phyloP scores from a whole-genome alignment of 1,140 invertebrate species.

The Drosophila simulans region DNA sequence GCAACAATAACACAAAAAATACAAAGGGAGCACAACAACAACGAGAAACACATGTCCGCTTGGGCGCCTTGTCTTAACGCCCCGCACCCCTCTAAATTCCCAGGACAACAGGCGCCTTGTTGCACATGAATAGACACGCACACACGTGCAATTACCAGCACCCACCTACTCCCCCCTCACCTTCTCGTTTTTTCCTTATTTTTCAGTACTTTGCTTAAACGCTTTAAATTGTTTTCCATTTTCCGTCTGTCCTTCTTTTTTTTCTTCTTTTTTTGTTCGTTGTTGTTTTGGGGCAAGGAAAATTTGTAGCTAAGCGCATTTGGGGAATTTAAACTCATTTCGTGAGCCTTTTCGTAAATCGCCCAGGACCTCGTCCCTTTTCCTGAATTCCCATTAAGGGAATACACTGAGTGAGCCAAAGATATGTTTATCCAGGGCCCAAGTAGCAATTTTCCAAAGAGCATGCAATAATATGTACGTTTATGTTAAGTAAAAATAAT shows the following conservation, averaged over 20 bases:
- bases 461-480: no score
- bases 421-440: neutral
- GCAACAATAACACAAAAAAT: slow-evolving; percentile 22
- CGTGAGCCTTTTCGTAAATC: slow-evolving; percentile 45
- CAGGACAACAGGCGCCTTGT: slow-evolving; percentile 64
- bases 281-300: slow-evolving; percentile 9
- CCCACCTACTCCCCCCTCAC: neutral
- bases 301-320: slow-evolving; percentile 54
- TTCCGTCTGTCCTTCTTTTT: neutral
- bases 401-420: neutral
- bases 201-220: slow-evolving; percentile 32
- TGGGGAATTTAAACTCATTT: slow-evolving; percentile 61
- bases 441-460: neutral
- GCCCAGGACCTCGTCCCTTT: slow-evolving; percentile 13
- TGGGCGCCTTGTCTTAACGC: slow-evolving; percentile 19
- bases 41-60: slow-evolving; percentile 53
- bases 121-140: slow-evolving; percentile 71
- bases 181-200: slow-evolving; percentile 8
- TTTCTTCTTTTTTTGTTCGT: slow-evolving; percentile 2
- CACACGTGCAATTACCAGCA: slow-evolving; percentile 38
- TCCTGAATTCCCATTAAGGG: neutral
- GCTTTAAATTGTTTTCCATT: slow-evolving; percentile 44
- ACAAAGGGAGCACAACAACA: slow-evolving; percentile 7
- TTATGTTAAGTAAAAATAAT: neutral
- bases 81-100: slow-evolving; percentile 8